Evolutionary conservation across 1,140 invertebrate genomes (phyloP), one percentile per base, ranked within the genome.

Genomic region (Chelonus insularis): DNA sequence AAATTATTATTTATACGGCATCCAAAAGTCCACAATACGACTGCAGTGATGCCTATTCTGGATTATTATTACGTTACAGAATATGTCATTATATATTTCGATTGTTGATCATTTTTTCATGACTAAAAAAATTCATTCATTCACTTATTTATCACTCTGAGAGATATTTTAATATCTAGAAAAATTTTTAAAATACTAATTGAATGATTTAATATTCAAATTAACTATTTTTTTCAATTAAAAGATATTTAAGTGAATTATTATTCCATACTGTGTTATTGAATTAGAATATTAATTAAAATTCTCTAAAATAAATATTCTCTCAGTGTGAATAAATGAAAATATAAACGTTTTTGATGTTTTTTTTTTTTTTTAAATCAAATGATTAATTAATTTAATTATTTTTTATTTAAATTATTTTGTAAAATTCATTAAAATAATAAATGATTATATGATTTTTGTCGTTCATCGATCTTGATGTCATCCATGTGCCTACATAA

Each of bases 11-110:
- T 63, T 63, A 47, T 50, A 60, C 60, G 80, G 80, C 80, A 81
- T 82, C 79, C 80, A 82, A 82, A 82, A 82, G 80, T 82, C 80
- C 80, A 82, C 80, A 82, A 82, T 82, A 82, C 80, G 80, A 82
- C 80, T 82, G 80, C 80, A 81, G 80, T 74, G 80, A 82, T 82
- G 80, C 80, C 80, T 82, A 79, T 82, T 82, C 80, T 81, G 79
- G 79, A 82, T 79, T 71, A 66, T 67, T 62, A 71, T 71, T 43
- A 68, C 45, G 47, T 55, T n/a, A n/a, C n/a, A n/a, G n/a, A n/a
- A n/a, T n/a, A n/a, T n/a, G n/a, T n/a, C n/a, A n/a, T n/a, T n/a
- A n/a, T n/a, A n/a, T n/a, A n/a, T 20, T 39, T 51, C 32, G 6
- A 37, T 20, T 20, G n/a, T n/a, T n/a, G n/a, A n/a, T n/a, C n/a